Evolutionary conservation across 1,140 invertebrate species (phyloP), one percentile per base, ranked within the genome.

Genomic region (Drosophila nebulosa): DNA sequence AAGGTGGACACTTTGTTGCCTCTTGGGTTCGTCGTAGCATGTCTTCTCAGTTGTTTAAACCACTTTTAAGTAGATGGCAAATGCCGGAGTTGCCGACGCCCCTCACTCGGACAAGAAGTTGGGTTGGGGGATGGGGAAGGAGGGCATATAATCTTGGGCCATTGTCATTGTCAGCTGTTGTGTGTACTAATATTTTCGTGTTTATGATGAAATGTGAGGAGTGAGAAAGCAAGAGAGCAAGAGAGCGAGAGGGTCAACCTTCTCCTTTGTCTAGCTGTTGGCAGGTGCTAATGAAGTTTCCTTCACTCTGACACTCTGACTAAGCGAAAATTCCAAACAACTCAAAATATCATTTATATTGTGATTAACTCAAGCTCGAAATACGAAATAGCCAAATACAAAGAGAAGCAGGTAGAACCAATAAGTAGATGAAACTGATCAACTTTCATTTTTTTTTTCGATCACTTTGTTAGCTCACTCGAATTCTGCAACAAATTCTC

Each of bases 241-340:
- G 27, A 9, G 27, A 30, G 27, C 10, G 27, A 30, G 10, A 9
- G 10, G 27, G 27, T 30, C 27, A 9, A 30, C 6, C 39, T 18
- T 18, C 39, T 9, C 1, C 39, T 73, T 83, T 65, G 62, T 66
- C 42, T 46, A 51, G 36, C 42, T 27, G 35, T 35, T 50, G 64
- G 56, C 81, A 89, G 86, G 80, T 89, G 86, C 81, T 90, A 89
- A 90, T 90, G 85, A 90, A 90, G 86, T 90, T 73, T 65, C 52
- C 35, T 30, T 14, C 53, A 10, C 39, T 42, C 32, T 73, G 69
- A 73, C 1, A 36, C n/a, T 14, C 32, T 73, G 69, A 73, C 70
- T 62, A 53, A 22, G 69, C 70, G 24, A 27, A 9, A 65, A 10
- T 46, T 46, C 7, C 7, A 46, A 9, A 21, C 39, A 21, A 6